A percentile compares a stretch with the other conserved stretches of the same genome.
Conservation (phyloP, 2,888 invertebrate genomes). For the Drosophila testacea region DNA sequence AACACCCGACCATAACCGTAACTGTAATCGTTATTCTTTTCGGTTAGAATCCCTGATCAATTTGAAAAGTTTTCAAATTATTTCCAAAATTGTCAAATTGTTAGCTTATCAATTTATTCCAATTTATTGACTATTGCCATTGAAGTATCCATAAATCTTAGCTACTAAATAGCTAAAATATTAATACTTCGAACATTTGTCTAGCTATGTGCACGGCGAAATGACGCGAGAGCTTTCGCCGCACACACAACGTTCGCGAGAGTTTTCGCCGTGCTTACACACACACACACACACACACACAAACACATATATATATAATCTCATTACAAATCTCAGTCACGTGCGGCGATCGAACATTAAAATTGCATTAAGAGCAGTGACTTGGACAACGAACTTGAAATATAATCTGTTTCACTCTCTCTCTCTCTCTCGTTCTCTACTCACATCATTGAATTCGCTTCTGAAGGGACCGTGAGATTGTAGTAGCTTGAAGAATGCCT, state of each 20-base stretch:
- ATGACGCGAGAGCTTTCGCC: conserved; percentile 19
- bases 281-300: not conserved
- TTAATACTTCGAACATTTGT: not conserved
- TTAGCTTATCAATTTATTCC: too few species aligned
- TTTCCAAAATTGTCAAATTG: too few species aligned
- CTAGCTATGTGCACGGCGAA: conserved; percentile 11
- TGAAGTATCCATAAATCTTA: too few species aligned
- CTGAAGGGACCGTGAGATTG: conserved; percentile 88
- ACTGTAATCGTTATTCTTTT: too few species aligned
- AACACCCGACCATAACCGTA: too few species aligned
- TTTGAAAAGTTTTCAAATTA: too few species aligned
- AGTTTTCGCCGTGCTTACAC: conserved; percentile 17
- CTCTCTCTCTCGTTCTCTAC: conserved; percentile 73
- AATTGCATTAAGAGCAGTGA: conserved; percentile 44
- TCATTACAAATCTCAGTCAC: conserved; percentile 47
- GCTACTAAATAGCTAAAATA: too few species aligned
- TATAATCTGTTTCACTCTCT: not conserved
- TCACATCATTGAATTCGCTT: conserved; percentile 89
- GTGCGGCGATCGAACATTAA: conserved; percentile 36
- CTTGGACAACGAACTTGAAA: conserved; percentile 50
- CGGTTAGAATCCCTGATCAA: too few species aligned
- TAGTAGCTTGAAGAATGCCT: conserved; percentile 86
- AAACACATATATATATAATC: conserved; percentile 20
- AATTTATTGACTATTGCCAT: too few species aligned
- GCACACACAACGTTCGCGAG: not conserved